These are phyloP conservation scores for Sorex araneus DNA, from an alignment of 2,113 vertebrate genomes.

Conservation along the genomic window DNA sequence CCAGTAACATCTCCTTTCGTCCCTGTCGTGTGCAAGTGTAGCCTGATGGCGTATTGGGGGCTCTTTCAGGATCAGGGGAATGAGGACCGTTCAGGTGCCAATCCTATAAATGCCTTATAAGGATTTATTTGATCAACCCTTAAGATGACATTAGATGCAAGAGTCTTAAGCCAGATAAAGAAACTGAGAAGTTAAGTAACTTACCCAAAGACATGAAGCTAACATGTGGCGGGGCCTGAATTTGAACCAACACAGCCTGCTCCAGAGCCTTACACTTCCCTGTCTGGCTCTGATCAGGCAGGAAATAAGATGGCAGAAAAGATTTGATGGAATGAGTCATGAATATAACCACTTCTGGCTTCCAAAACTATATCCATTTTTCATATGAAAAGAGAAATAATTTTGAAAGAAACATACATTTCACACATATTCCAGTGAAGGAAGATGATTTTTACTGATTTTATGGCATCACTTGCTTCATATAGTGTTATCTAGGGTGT, in stretches of 20 bases:
- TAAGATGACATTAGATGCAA: neutral
- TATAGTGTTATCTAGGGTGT: constrained; percentile 28
- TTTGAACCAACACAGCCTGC: neutral
- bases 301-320: neutral
- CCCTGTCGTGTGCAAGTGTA: too few species aligned
- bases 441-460: constrained; percentile 9
- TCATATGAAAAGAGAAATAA: constrained; percentile 24
- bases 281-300: neutral
- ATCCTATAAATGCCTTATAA: constrained; percentile 5
- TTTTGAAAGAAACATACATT: constrained; percentile 67
- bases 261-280: neutral
- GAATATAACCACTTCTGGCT: constrained; percentile 27
- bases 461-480: constrained; percentile 13
- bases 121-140: constrained; percentile 9
- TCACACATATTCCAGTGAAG: neutral
- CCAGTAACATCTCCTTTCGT: too few species aligned
- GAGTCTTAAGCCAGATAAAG: neutral
- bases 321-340: neutral
- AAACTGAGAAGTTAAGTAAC: constrained; percentile 44
- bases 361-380: neutral
- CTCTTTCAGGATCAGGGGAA: too few species aligned
- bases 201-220: constrained; percentile 28
- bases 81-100: neutral
- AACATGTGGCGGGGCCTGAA: neutral
- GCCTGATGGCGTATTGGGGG: too few species aligned